These are phyloP conservation scores for Marmota flaviventris DNA, from an alignment of 2,113 vertebrate genomes.

Conservation along the genomic window DNA sequence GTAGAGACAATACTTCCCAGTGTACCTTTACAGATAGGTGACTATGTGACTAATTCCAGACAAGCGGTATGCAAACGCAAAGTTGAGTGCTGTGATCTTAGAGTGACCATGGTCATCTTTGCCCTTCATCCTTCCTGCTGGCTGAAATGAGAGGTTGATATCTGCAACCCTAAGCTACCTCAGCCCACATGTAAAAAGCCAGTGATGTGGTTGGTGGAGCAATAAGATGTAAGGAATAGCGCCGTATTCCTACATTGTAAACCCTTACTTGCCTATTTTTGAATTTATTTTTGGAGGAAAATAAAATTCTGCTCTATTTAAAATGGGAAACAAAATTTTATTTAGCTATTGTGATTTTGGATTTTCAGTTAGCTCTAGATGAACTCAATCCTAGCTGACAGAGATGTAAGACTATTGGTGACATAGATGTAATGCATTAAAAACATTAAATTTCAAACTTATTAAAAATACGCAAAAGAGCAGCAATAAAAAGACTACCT, in stretches of 20 bases:
- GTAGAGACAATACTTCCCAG: not conserved
- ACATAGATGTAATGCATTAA: not conserved
- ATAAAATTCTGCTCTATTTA: slow-evolving; percentile 16
- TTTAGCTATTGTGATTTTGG: not conserved
- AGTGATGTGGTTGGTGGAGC: not conserved
- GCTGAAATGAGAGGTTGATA: not conserved
- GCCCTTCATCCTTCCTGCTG: not conserved
- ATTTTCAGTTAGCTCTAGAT: not conserved
- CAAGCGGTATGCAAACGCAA: not conserved
- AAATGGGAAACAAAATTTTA: not conserved
- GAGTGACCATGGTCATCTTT: not conserved
- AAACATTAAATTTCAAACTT: not conserved
- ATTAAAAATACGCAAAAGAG: not conserved
- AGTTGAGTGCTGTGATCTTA: not conserved
- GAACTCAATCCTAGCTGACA: not conserved
- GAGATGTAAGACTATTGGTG: not conserved
- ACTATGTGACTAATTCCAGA: not conserved
- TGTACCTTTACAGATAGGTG: not conserved
- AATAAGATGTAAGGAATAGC: not conserved
- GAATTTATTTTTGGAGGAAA: not conserved
- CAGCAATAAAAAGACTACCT: not conserved
- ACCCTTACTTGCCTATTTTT: not conserved
- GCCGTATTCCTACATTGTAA: not conserved
- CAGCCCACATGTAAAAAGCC: not conserved
- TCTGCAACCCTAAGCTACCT: not conserved